Evolutionary conservation across 2,797 vertebrate genomes (phyloP).

Genomic region (Microctenopoma steveboyesi): DNA sequence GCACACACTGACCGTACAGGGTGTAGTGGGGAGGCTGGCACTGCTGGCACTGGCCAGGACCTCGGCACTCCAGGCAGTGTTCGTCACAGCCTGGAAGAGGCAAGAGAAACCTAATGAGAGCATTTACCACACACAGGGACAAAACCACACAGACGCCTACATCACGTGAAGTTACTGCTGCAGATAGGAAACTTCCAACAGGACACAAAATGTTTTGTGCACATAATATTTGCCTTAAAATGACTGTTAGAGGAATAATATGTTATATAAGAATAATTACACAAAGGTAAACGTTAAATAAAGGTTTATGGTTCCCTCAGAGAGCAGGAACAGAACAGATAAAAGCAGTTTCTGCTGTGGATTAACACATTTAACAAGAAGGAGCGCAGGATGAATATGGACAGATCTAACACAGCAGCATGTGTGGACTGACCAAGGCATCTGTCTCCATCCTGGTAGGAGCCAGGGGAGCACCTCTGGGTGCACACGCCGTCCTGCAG

Average conservation of each 20-base stretch:
- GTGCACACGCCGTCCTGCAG: slow-evolving; percentile 88
- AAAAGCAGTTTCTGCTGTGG: background rate
- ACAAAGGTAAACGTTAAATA: too few relatives aligned
- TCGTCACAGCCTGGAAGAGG: slow-evolving; percentile 85
- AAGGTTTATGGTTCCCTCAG: too few relatives aligned
- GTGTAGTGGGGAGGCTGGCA: slow-evolving; percentile 85
- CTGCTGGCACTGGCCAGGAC: slow-evolving; percentile 78
- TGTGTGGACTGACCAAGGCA: slow-evolving; percentile 87
- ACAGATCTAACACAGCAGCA: background rate
- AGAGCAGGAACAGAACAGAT: too few relatives aligned
- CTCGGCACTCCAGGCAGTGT: slow-evolving; percentile 85
- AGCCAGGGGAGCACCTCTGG: slow-evolving; percentile 82
- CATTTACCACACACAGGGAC: slow-evolving; percentile 3
- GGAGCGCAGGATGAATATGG: too few relatives aligned
- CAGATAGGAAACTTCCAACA: too few relatives aligned
- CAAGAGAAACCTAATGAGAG: slow-evolving; percentile 1
- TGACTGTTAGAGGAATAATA: background rate
- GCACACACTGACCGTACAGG: slow-evolving; percentile 83
- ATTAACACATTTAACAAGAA: background rate
- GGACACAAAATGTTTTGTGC: too few relatives aligned
- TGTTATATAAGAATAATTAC: background rate
- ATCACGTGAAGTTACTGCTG: too few relatives aligned
- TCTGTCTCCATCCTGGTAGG: slow-evolving; percentile 82
- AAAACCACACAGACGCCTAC: background rate
- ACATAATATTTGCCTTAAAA: background rate